Conservation (phyloP, 2,888 invertebrate species). For the Erannis defoliaria region DNA sequence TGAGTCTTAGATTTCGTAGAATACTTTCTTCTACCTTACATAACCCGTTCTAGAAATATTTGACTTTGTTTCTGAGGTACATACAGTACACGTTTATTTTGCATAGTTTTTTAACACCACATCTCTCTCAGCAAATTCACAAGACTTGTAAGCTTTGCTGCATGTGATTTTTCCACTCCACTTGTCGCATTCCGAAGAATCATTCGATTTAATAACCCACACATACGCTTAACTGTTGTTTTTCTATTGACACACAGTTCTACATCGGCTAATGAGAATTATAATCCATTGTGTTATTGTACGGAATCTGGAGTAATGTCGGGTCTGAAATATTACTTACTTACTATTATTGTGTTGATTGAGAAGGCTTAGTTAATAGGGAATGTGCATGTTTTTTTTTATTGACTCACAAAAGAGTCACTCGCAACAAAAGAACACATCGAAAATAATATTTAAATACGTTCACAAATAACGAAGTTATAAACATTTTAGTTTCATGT, state of each 20-base stretch:
- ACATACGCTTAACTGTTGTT: slow-evolving; percentile 31
- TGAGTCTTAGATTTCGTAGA: too few relatives aligned
- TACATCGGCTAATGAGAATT: slow-evolving; percentile 22
- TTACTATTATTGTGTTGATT: slow-evolving; percentile 14
- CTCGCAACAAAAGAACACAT: too few relatives aligned
- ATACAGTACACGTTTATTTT: slow-evolving; percentile 34
- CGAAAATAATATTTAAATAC: too few relatives aligned
- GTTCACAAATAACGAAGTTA: too few relatives aligned
- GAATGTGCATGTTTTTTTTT: too few relatives aligned
- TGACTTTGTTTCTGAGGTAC: slow-evolving; percentile 29
- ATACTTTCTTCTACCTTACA: too few relatives aligned
- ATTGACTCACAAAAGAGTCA: neutral
- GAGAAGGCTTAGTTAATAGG: slow-evolving; percentile 3
- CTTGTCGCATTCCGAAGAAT: slow-evolving; percentile 63
- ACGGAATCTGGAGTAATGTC: slow-evolving; percentile 22
- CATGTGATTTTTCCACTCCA: slow-evolving; percentile 68
- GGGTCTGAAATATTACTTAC: slow-evolving; percentile 6
- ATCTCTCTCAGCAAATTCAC: slow-evolving; percentile 33
- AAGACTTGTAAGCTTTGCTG: slow-evolving; percentile 34
- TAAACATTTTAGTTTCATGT: too few relatives aligned
- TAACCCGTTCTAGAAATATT: too few relatives aligned
- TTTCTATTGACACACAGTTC: slow-evolving; percentile 26
- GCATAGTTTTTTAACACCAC: slow-evolving; percentile 9
- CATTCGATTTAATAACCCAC: slow-evolving; percentile 51
- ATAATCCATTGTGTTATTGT: slow-evolving; percentile 19